A percentile compares a stretch with the other conserved stretches of the same genome.
Evolutionary conservation across 92 coral and sea anemone genomes (phyloP).

Genomic region (Epizoanthus stellaris): DNA sequence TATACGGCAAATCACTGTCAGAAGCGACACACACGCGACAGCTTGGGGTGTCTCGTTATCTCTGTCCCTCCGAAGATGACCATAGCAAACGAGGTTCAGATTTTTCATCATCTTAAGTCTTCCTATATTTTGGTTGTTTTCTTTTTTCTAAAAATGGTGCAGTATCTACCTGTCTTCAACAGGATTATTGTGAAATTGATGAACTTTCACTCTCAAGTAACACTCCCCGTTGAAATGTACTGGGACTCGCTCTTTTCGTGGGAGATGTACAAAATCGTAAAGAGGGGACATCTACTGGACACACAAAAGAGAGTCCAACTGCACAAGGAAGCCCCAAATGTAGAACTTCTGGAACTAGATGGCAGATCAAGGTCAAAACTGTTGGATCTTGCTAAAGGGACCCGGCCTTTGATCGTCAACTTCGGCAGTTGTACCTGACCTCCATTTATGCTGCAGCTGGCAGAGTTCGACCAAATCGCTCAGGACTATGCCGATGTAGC

Average conservation of each 20-base stretch:
- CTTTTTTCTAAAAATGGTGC: too few relatives aligned
- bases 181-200: too few relatives aligned
- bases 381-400: constrained; percentile 76
- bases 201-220: too few relatives aligned
- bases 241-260: constrained; percentile 81
- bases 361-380: constrained; percentile 66
- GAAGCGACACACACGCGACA: too few relatives aligned
- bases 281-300: constrained; percentile 64
- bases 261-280: constrained; percentile 85
- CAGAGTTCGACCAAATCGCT: constrained; percentile 70
- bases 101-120: too few relatives aligned
- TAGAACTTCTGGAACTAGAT: constrained; percentile 70
- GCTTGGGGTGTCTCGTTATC: too few relatives aligned
- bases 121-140: too few relatives aligned
- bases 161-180: too few relatives aligned
- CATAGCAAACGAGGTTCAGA: too few relatives aligned
- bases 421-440: constrained; percentile 95
- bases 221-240: constrained; percentile 54
- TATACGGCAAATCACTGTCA: too few relatives aligned
- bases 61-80: too few relatives aligned
- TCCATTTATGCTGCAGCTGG: constrained; percentile 74
- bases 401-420: constrained; percentile 79
- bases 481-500: constrained; percentile 73
- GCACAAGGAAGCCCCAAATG: constrained; percentile 76
- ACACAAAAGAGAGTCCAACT: constrained; percentile 61